Base-by-base conservation (phyloP, 2,888 invertebrate species). In the Hydroisotoma schaefferi region DNA sequence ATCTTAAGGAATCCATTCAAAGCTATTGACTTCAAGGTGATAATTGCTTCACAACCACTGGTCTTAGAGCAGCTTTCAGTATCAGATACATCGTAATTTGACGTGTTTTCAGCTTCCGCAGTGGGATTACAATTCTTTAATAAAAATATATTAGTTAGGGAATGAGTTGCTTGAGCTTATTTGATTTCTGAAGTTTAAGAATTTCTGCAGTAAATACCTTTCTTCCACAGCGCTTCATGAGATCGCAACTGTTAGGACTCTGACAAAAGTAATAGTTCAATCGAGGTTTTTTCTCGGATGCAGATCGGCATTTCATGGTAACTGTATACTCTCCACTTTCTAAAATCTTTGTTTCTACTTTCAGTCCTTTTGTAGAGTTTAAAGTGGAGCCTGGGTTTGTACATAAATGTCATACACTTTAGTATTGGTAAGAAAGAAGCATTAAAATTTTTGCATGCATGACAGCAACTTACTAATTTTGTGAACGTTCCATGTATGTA, bases 1-100 rank as follows among this genome's bases (percentile, higher is more conserved):
- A 63, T 57, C 43, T 64, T 67, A n/a, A 67, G 38, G 5, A 64
- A 55, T 33, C 64, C 64, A 43, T 64, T 65, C 4, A 64, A 26
- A 28, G 58, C 56, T 8, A 60, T n/a, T 2, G 58, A 60, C 26
- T 58, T 52, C 5, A 67, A 58, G 4, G 49, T n/a, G n/a, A 59
- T 51, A 1, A 12, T 20, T 10, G 25, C 44, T n/a, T n/a, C n/a
- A 37, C 67, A 67, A 2, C 67, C 65, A 8, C 51, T 26, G 2
- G 43, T 27, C 3, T 37, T 33, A 1, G 20, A 20, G 37, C 61
- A 61, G 27, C 58, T 27, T 20, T 55, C 53, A 10, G 38, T n/a
- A 2, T 25, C 43, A 3, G 29, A 28, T 1, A 48, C 2, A n/a
- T 29, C 23, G n/a, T 27, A 5, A 20, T 27, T 37, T 2, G 28